Percentiles rank a stretch among this genome's conserved stretches.
Evolutionary conservation across 2,113 vertebrate genomes (phyloP).

Genomic region (Fulica atra): DNA sequence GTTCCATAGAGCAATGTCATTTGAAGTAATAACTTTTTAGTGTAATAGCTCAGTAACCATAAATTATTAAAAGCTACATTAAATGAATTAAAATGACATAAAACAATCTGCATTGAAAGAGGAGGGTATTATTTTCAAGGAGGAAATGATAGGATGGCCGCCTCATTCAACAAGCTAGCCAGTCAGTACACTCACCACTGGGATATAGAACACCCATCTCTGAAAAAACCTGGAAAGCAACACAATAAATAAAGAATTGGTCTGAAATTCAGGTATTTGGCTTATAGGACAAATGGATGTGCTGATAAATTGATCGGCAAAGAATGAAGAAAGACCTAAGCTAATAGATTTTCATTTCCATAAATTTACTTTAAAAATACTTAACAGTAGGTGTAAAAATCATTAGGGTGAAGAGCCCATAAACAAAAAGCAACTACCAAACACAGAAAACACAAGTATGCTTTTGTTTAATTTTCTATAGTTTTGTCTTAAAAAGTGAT

Average conservation of each 20-base stretch:
- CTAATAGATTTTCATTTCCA: not conserved
- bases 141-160: not conserved
- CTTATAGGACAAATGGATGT: not conserved
- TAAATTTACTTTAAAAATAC: not conserved
- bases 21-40: constrained; percentile 44
- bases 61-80: constrained; percentile 41
- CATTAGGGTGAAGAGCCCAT: not conserved
- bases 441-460: not conserved
- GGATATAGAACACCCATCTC: not conserved
- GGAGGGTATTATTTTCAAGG: not conserved
- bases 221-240: not conserved
- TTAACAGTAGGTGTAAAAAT: not conserved
- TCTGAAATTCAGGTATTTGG: not conserved
- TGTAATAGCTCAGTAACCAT: constrained; percentile 14
- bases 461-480: not conserved
- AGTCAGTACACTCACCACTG: too few relatives aligned
- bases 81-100: constrained; percentile 22
- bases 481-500: not conserved
- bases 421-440: not conserved
- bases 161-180: not conserved
- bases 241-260: not conserved
- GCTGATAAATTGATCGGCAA: not conserved
- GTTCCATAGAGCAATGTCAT: not conserved
- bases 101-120: not conserved
- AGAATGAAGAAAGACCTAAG: not conserved